phyloP scores from a whole-genome alignment of 2,113 vertebrate species.

The Platichthys stellatus region DNA sequence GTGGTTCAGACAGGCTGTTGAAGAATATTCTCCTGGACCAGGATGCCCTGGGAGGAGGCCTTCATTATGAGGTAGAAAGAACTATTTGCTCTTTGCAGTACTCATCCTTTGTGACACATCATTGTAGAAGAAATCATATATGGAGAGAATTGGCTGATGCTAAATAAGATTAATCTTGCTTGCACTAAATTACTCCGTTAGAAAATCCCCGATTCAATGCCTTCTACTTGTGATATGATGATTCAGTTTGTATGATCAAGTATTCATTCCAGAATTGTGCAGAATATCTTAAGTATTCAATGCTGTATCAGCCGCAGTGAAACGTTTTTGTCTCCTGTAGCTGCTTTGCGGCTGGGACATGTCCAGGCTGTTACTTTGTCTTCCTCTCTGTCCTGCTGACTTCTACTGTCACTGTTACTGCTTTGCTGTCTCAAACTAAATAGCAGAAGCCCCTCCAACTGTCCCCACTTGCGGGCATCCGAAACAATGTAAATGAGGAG shows the following conservation, averaged over 20 bases:
- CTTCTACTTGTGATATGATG: background rate
- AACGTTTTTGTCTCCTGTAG: no score
- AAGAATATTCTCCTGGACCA: slow-evolving; percentile 88
- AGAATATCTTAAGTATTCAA: background rate
- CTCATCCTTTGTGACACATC: background rate
- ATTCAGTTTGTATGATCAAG: background rate
- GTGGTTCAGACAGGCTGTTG: slow-evolving; percentile 71
- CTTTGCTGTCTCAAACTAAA: slow-evolving; percentile 53
- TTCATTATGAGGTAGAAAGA: slow-evolving; percentile 86
- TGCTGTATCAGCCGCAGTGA: background rate
- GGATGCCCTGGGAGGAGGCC: slow-evolving; percentile 80
- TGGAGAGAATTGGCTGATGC: background rate
- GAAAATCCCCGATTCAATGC: background rate
- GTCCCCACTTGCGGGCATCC: slow-evolving; percentile 43
- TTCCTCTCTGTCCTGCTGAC: slow-evolving; percentile 67
- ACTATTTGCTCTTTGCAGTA: background rate
- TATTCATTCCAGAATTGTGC: background rate
- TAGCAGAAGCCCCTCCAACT: slow-evolving; percentile 33
- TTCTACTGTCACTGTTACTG: slow-evolving; percentile 69
- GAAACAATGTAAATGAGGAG: slow-evolving; percentile 49
- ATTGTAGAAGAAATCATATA: background rate
- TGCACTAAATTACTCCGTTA: background rate
- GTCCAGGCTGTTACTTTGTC: slow-evolving; percentile 53
- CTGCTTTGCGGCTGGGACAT: no score
- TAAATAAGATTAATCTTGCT: background rate